These are phyloP conservation scores for Bathynomus jamesi DNA, from an alignment of 1,140 invertebrate genomes.

Conservation along the genomic window DNA sequence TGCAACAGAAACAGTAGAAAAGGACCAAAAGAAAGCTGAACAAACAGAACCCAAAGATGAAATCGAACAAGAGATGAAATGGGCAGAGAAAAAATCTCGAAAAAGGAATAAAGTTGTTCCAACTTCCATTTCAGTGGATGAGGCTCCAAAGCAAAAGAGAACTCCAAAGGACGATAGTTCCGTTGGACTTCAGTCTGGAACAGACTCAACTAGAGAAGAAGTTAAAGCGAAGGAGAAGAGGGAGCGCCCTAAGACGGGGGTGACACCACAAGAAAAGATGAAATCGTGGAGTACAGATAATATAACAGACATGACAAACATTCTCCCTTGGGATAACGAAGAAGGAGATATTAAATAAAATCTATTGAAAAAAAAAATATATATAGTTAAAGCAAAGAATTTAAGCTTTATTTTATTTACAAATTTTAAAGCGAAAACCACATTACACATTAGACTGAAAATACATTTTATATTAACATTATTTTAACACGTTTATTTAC, in stretches of 20 bases:
- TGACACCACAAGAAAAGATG: conserved; percentile 24
- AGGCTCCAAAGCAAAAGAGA: conserved; percentile 1
- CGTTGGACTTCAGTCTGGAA: conserved; percentile 21
- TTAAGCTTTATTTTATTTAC: no score
- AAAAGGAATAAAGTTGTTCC: conserved; percentile 30
- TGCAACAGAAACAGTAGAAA: not conserved
- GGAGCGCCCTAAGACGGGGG: conserved; percentile 29
- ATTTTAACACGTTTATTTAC: no score
- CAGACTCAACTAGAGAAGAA: conserved; percentile 22
- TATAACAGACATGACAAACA: conserved; percentile 33
- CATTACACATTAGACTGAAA: no score
- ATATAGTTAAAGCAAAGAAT: no score
- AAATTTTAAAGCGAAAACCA: no score
- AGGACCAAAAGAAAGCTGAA: not conserved
- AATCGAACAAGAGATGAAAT: conserved; percentile 8
- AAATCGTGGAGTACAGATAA: conserved; percentile 22
- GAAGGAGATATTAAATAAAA: conserved; percentile 29
- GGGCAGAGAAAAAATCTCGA: conserved; percentile 25
- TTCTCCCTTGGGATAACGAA: conserved; percentile 33
- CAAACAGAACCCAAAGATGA: not conserved
- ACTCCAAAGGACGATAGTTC: conserved; percentile 15
- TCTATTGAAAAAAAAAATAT: no score
- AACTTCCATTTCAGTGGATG: conserved; percentile 2
- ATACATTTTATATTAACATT: no score
- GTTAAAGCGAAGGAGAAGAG: conserved; percentile 16